Evolutionary conservation across 2,888 invertebrate species (phyloP).

Genomic region (Andrena dorsata): DNA sequence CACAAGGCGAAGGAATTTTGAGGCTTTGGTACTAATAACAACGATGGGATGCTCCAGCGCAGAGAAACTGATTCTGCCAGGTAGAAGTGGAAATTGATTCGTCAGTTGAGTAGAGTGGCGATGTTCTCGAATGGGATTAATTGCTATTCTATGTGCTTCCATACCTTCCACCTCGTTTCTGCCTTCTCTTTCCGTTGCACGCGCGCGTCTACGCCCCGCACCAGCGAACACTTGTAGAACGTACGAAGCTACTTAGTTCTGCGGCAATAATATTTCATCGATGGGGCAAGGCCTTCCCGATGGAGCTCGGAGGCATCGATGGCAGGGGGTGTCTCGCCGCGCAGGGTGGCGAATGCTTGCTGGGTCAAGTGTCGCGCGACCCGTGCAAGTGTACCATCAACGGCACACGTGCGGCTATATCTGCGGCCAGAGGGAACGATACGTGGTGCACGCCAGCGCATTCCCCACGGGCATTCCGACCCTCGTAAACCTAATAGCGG

Average conservation of each 20-base stretch:
- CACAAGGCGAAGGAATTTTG: not conserved
- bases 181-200: too few species aligned
- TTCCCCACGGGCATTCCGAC: slow-evolving; percentile 29
- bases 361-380: slow-evolving; percentile 6
- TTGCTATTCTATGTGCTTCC: too few species aligned
- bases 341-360: not conserved
- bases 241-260: too few species aligned
- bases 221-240: too few species aligned
- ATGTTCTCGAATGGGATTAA: not conserved
- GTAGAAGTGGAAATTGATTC: not conserved
- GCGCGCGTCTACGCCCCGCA: too few species aligned
- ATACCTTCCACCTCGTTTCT: too few species aligned
- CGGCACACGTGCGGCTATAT: not conserved
- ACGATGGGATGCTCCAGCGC: not conserved
- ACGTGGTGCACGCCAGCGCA: slow-evolving; percentile 17
- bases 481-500: slow-evolving; percentile 17
- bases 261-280: not conserved
- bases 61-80: not conserved
- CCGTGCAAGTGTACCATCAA: not conserved
- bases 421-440: slow-evolving; percentile 16
- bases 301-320: not conserved
- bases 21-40: not conserved
- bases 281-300: not conserved
- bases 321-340: not conserved
- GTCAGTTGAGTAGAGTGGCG: not conserved